Evolutionary conservation across 1,140 invertebrate species (phyloP).

Genomic region (Drosophila tsacasi): DNA sequence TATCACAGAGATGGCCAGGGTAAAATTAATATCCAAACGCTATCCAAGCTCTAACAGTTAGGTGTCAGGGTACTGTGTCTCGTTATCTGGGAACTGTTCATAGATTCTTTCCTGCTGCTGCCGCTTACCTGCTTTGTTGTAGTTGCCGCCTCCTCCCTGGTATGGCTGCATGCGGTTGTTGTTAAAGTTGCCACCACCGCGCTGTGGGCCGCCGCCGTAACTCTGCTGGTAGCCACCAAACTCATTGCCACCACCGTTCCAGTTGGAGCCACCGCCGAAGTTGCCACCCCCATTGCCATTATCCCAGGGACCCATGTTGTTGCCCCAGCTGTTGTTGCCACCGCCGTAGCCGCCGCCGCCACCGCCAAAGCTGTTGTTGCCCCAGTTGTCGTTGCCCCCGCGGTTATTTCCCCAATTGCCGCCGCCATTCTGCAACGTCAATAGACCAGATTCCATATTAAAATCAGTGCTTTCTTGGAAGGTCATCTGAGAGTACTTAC

Average conservation of each 20-base stretch:
- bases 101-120: not conserved
- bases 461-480: not conserved
- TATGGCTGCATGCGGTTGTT: conserved; percentile 87
- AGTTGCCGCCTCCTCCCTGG: conserved; percentile 72
- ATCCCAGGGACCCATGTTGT: conserved; percentile 85
- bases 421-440: conserved; percentile 81
- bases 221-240: conserved; percentile 92
- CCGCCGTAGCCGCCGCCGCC: conserved; percentile 59
- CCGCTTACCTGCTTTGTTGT: conserved; percentile 76
- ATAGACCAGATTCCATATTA: not conserved
- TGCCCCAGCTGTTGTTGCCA: conserved; percentile 83
- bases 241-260: conserved; percentile 86
- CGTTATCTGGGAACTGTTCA: conserved; percentile 6
- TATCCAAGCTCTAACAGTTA: conserved; percentile 51
- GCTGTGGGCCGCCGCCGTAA: conserved; percentile 89
- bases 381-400: conserved; percentile 87
- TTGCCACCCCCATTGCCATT: conserved; percentile 82
- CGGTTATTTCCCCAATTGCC: conserved; percentile 91
- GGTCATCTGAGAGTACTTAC: conserved; percentile 86
- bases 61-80: conserved; percentile 40
- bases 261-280: conserved; percentile 66
- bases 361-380: conserved; percentile 87
- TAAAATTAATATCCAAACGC: conserved; percentile 77
- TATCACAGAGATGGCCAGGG: conserved; percentile 41
- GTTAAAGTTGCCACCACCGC: conserved; percentile 87